Evolutionary conservation across 2,888 invertebrate species (phyloP), one percentile per base, ranked within the genome.

Genomic region (Drosophila monieri): DNA sequence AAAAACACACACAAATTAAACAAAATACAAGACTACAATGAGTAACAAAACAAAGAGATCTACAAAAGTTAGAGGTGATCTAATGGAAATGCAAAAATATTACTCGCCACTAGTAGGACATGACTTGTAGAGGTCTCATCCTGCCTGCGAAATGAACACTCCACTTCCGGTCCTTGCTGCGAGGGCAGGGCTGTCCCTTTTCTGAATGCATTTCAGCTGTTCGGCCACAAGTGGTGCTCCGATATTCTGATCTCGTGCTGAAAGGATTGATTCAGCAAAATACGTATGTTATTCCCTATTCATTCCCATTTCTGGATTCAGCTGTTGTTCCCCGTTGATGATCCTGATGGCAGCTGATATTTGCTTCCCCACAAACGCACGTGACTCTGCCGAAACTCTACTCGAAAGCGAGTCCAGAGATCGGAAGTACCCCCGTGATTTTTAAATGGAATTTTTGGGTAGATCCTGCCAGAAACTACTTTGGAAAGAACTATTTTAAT

Each of bases 121-220:
- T 15, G 39, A 15, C 9, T n/a, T 6, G n/a, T 12, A 35, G 35
- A n/a, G 15, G 15, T 4, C 14, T 15, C n/a, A 10, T 41, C 39
- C 18, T 41, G 39, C 39, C 14, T 6, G 6, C 37, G 12, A 32
- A 37, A 14, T 41, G 18, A 37, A 37, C 37, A 37, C 39, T 8
- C 39, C 6, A 41, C 39, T 41, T 41, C 39, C 39, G 39, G 39
- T 41, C 39, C 18, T 15, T 3, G 10, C 39, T 41, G 39, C 39
- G 39, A 41, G 39, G 39, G 39, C n/a, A 15, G 39, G 12, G 21
- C 12, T 43, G 21, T 43, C 43, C 43, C 10, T 43, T 5, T 6
- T 43, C 10, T 43, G 43, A 78, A 80, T 80, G 78, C 78, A 75
- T 80, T 43, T 43, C 43, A 43, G 43, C 43, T 43, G 43, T 43